A percentile compares a stretch with the other conserved stretches of the same genome.
phyloP scores from a whole-genome alignment of 2,797 vertebrate species.

The Leptodactylus fallax region DNA sequence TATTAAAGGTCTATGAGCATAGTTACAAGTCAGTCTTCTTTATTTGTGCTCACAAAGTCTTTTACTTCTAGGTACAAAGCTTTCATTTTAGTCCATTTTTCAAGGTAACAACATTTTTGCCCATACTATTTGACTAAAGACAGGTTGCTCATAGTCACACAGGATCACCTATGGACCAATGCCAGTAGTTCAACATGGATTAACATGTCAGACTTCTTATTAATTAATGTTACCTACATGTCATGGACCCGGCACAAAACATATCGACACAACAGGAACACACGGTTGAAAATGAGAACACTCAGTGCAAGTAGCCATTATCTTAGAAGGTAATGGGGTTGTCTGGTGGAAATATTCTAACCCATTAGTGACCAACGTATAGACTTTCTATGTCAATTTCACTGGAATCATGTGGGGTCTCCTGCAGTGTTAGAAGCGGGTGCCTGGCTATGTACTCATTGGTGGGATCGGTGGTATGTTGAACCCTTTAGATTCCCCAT shows the following conservation, averaged over 20 bases:
- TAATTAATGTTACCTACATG: slow-evolving; percentile 19
- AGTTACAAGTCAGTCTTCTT: slow-evolving; percentile 67
- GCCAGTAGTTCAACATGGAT: slow-evolving; percentile 33
- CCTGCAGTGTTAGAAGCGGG: too few relatives aligned
- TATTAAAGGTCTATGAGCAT: slow-evolving; percentile 73
- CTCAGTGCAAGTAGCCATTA: too few relatives aligned
- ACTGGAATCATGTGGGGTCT: too few relatives aligned
- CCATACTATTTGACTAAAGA: slow-evolving; percentile 39
- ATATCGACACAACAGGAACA: too few relatives aligned
- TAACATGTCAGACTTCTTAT: slow-evolving; percentile 25
- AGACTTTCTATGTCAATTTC: too few relatives aligned
- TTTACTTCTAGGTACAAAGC: slow-evolving; percentile 72
- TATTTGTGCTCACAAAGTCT: slow-evolving; percentile 63
- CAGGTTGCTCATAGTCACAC: slow-evolving; percentile 2
- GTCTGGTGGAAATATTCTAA: too few relatives aligned
- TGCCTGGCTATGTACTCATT: too few relatives aligned
- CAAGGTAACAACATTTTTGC: slow-evolving; percentile 51
- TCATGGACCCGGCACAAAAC: not conserved
- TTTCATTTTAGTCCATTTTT: slow-evolving; percentile 43
- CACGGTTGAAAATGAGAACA: too few relatives aligned
- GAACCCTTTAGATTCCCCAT: too few relatives aligned
- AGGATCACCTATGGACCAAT: not conserved
- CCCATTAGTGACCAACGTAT: too few relatives aligned
- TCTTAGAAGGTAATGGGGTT: too few relatives aligned
- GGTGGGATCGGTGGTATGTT: too few relatives aligned